A percentile compares a stretch with the other conserved stretches of the same genome.
These are phyloP conservation scores for Conus ventricosus DNA, from an alignment of 1,140 invertebrate species.

Conservation along the genomic window DNA sequence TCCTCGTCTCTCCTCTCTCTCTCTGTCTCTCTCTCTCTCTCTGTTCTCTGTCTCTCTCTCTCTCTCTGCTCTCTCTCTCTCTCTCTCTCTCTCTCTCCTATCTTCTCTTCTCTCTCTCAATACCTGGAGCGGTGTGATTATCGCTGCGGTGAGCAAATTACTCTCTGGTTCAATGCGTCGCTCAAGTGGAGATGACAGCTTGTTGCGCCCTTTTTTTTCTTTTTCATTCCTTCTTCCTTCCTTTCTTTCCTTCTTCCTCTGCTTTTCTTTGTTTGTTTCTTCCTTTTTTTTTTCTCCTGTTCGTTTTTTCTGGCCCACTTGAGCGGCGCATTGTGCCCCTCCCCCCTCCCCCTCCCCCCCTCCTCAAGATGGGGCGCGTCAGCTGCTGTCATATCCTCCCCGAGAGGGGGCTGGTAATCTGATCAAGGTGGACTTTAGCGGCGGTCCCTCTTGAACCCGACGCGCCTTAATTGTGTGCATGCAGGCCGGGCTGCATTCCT, in stretches of 20 bases:
- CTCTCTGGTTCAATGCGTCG: neutral
- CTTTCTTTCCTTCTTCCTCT: neutral
- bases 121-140: neutral
- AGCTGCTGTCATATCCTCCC: neutral
- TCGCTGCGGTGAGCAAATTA: constrained; percentile 6
- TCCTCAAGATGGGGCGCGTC: neutral
- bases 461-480: neutral
- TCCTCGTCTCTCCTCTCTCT: neutral
- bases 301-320: too few relatives aligned
- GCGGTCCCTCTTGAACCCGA: neutral
- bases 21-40: neutral
- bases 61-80: neutral
- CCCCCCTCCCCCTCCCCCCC: too few relatives aligned
- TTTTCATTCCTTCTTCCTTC: neutral
- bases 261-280: too few relatives aligned
- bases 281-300: too few relatives aligned
- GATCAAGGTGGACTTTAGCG: neutral
- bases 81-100: too few relatives aligned
- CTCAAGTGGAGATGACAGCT: constrained; percentile 5
- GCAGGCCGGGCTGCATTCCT: neutral
- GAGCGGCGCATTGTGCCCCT: too few relatives aligned
- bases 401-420: neutral
- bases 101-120: neutral
- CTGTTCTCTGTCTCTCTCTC: neutral
- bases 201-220: neutral